Conservation (phyloP, 37 sponge, comb jelly and placozoan species). For the Mnemiopsis leidyi region DNA sequence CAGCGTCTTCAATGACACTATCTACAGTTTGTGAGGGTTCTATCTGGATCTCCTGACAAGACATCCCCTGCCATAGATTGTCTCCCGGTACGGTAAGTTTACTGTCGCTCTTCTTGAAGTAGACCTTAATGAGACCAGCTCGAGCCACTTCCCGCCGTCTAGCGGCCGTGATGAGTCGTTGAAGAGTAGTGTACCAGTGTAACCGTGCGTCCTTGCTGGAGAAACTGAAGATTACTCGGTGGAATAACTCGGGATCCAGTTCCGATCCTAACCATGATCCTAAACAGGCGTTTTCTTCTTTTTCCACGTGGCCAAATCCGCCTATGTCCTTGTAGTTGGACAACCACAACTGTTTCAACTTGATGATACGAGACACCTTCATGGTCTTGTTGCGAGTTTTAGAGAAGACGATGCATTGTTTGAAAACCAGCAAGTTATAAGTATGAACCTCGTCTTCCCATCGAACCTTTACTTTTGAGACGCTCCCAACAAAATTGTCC, state of each 20-base stretch:
- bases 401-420: background rate
- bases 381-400: background rate
- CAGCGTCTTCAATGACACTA: background rate
- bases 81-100: background rate
- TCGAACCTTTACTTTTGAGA: slow-evolving; percentile 9
- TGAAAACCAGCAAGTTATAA: background rate
- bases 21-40: background rate
- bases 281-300: background rate
- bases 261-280: background rate
- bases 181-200: background rate
- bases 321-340: background rate
- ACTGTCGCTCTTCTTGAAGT: slow-evolving; percentile 51
- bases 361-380: background rate
- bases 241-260: background rate
- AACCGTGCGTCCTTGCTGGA: background rate
- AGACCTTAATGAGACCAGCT: slow-evolving; percentile 21
- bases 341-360: slow-evolving; percentile 13
- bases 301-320: background rate
- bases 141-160: no score
- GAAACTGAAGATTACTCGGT: slow-evolving; percentile 36
- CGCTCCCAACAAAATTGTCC: background rate
- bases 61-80: slow-evolving; percentile 29
- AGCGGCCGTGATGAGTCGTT: background rate
- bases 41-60: background rate
- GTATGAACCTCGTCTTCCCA: slow-evolving; percentile 23